Conservation (phyloP, 2,888 invertebrate species). For the Apoda limacodes region DNA sequence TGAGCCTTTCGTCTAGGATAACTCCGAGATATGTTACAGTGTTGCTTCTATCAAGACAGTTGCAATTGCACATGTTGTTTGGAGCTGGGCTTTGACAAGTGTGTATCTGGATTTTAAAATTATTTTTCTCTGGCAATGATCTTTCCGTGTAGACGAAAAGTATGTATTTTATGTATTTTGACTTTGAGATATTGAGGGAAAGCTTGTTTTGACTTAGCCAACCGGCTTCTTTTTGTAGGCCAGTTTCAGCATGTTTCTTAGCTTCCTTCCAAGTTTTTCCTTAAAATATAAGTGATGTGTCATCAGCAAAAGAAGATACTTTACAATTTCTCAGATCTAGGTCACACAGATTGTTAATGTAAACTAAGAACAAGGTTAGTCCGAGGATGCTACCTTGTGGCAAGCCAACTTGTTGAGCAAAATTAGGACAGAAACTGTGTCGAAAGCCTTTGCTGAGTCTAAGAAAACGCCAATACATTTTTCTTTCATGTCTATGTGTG, state of each 20-base stretch:
- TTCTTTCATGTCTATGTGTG: background rate
- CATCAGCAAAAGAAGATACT: slow-evolving; percentile 1
- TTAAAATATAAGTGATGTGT: slow-evolving; percentile 2
- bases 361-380: slow-evolving; percentile 1
- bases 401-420: background rate
- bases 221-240: background rate
- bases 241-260: slow-evolving; percentile 2
- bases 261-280: background rate
- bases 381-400: slow-evolving; percentile 4
- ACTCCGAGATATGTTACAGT: background rate
- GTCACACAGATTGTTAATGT: slow-evolving; percentile 4
- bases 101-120: too few relatives aligned
- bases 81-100: too few relatives aligned
- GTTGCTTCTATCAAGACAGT: background rate
- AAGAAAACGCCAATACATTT: background rate
- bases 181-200: background rate
- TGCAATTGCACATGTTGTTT: background rate
- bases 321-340: background rate
- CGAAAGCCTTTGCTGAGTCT: slow-evolving; percentile 2
- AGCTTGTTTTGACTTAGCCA: background rate
- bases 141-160: too few relatives aligned
- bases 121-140: too few relatives aligned
- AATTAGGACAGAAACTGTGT: slow-evolving; percentile 3
- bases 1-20: background rate
- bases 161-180: too few relatives aligned